Conservation (phyloP, 2,113 vertebrate species). For the Arothron firmamentum region DNA sequence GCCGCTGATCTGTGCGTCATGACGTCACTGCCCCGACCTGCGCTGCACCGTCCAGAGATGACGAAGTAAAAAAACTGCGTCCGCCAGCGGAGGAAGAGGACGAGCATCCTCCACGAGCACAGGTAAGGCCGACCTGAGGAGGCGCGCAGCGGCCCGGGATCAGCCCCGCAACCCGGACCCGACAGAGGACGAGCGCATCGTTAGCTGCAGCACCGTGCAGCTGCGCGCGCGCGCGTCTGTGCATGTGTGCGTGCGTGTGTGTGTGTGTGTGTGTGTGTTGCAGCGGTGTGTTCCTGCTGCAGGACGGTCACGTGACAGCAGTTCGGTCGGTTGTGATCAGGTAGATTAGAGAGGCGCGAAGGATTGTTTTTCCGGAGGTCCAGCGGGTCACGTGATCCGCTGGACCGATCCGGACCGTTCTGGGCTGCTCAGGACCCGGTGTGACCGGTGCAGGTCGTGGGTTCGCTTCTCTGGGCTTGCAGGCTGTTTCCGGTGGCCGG, state of each 20-base stretch:
- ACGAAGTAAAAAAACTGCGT: constrained; percentile 19
- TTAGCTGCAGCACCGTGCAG: constrained; percentile 44
- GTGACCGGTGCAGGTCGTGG: no score
- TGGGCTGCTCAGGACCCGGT: no score
- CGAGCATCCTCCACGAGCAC: constrained; percentile 47
- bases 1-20: constrained; percentile 22
- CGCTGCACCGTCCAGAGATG: constrained; percentile 10
- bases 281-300: constrained; percentile 37
- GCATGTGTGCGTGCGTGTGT: constrained; percentile 17
- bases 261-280: constrained; percentile 14
- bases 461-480: no score
- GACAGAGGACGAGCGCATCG: no score
- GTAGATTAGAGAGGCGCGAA: no score
- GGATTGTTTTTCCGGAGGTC: no score
- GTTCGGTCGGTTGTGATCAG: background rate
- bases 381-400: no score
- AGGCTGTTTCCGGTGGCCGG: no score
- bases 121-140: constrained; percentile 30
- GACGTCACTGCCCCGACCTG: constrained; percentile 28
- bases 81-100: constrained; percentile 31
- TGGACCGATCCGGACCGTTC: no score
- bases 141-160: background rate
- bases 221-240: constrained; percentile 12
- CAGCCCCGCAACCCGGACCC: background rate
- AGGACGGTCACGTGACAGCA: constrained; percentile 2